phyloP scores from a whole-genome alignment of 2,888 invertebrate species.

The Pomacea canaliculata region DNA sequence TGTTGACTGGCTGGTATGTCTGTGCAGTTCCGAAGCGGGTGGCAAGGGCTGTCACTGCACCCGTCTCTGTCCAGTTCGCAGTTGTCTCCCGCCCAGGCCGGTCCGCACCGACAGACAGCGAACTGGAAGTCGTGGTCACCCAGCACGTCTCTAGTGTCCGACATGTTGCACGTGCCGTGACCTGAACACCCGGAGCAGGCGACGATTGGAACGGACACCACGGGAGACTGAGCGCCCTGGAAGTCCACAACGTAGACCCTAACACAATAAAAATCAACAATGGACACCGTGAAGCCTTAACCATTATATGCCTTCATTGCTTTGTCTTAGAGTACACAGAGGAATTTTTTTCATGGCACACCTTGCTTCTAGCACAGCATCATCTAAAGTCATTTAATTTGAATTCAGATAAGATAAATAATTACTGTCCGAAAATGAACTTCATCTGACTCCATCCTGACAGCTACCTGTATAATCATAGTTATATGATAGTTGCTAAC shows the following conservation, averaged over 20 bases:
- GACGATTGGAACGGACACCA: conserved; percentile 8
- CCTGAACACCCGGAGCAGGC: conserved; percentile 22
- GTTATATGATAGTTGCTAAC: too few relatives aligned
- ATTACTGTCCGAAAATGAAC: background rate
- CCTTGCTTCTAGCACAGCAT: too few relatives aligned
- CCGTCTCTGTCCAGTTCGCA: conserved; percentile 38
- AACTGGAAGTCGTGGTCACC: background rate
- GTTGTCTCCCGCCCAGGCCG: conserved; percentile 17
- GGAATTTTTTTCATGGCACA: too few relatives aligned
- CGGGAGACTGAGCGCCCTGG: conserved; percentile 11
- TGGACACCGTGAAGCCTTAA: too few relatives aligned
- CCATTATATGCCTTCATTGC: too few relatives aligned
- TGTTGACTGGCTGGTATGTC: conserved; percentile 36
- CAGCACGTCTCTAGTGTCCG: background rate
- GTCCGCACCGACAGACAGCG: conserved; percentile 15
- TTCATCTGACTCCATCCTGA: background rate
- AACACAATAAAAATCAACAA: too few relatives aligned
- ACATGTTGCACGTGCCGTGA: conserved; percentile 17
- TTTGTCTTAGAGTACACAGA: too few relatives aligned
- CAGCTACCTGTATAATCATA: too few relatives aligned
- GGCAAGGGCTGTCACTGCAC: conserved; percentile 35
- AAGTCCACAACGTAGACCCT: conserved; percentile 19
- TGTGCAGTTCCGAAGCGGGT: conserved; percentile 20
- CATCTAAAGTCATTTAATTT: too few relatives aligned
- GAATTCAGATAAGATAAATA: too few relatives aligned